These are phyloP conservation scores for Ophioderma brevispina DNA, from an alignment of 35 echinoderm and acorn worm genomes.

Conservation along the genomic window DNA sequence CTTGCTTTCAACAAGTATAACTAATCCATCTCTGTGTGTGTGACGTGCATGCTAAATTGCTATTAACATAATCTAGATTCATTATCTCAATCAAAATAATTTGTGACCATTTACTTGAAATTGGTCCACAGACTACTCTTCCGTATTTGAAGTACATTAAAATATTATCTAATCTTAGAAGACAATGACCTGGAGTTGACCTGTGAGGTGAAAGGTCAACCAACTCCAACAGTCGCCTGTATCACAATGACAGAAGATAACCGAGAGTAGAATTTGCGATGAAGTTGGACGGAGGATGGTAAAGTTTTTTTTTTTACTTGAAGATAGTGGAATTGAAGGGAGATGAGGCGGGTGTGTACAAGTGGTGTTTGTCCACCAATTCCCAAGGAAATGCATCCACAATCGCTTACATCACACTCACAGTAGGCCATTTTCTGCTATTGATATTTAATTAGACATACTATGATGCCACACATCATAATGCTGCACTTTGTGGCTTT, in stretches of 20 bases:
- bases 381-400: constrained; percentile 59
- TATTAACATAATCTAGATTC: too few relatives aligned
- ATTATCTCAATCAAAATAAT: too few relatives aligned
- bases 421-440: too few relatives aligned
- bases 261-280: constrained; percentile 45
- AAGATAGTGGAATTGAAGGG: constrained; percentile 59
- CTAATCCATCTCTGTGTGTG: too few relatives aligned
- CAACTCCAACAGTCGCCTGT: constrained; percentile 74
- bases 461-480: too few relatives aligned
- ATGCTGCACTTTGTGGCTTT: too few relatives aligned
- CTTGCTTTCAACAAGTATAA: too few relatives aligned
- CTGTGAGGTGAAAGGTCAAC: constrained; percentile 74
- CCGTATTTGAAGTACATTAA: constrained; percentile 68
- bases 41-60: too few relatives aligned
- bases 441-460: too few relatives aligned
- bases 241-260: constrained; percentile 32
- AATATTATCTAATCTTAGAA: constrained; percentile 63
- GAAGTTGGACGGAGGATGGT: constrained; percentile 58
- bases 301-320: constrained; percentile 61
- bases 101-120: too few relatives aligned
- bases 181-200: constrained; percentile 68
- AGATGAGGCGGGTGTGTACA: constrained; percentile 67
- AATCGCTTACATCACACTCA: constrained; percentile 57
- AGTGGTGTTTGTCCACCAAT: constrained; percentile 85
- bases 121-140: too few relatives aligned